Conservation (phyloP, 1,140 invertebrate genomes). For the Cyclargus thomasi region DNA sequence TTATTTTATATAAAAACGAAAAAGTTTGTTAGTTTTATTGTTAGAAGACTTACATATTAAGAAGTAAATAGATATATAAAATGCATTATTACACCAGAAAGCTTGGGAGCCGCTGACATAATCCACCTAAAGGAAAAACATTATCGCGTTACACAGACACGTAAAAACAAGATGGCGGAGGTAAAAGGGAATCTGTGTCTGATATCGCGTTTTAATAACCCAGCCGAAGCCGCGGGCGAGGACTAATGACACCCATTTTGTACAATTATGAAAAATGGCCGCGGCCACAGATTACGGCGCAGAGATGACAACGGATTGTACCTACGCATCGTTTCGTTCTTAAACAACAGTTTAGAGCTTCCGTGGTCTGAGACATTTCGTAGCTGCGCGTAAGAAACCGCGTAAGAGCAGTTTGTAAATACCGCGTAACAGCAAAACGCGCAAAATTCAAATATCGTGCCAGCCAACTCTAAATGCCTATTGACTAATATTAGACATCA, state of each 20-base stretch:
- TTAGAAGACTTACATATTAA: no score
- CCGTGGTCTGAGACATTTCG: no score
- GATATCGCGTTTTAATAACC: slow-evolving; percentile 7
- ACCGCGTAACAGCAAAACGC: no score
- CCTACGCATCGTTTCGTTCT: not conserved
- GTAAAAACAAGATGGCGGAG: not conserved
- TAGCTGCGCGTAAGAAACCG: no score
- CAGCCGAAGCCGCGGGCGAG: not conserved
- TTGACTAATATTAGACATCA: no score
- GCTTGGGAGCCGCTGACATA: not conserved
- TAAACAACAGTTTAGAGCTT: no score
- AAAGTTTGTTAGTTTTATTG: no score
- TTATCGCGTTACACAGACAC: not conserved
- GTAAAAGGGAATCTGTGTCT: slow-evolving; percentile 2
- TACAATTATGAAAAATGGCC: slow-evolving; percentile 11
- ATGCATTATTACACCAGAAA: not conserved
- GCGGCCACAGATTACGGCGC: not conserved
- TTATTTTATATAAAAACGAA: no score
- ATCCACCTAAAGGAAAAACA: not conserved
- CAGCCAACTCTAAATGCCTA: no score
- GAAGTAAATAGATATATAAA: no score
- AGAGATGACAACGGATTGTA: not conserved
- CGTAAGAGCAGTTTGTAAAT: no score
- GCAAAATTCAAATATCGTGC: no score
- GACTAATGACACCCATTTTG: not conserved